These are phyloP conservation scores for Thamnophis sirtalis DNA, from an alignment of 2,113 vertebrate genomes.

Conservation along the genomic window DNA sequence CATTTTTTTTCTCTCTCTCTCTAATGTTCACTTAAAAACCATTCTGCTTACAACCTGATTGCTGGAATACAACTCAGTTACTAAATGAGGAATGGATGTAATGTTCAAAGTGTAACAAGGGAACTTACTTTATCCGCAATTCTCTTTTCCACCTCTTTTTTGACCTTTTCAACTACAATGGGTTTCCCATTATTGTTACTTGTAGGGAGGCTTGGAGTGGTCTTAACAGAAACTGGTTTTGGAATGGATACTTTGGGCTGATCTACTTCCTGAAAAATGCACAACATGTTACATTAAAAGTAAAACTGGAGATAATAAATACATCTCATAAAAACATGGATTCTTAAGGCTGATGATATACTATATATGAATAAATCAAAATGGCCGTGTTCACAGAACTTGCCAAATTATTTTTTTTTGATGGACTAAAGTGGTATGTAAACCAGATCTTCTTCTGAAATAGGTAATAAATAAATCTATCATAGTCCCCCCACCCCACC, in stretches of 20 bases:
- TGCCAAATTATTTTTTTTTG: background rate
- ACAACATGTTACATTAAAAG: background rate
- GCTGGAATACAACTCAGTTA: background rate
- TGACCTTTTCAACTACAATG: slow-evolving; percentile 81
- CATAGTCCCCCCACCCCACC: background rate
- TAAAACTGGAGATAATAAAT: background rate
- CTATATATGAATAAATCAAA: background rate
- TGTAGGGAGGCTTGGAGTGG: slow-evolving; percentile 74
- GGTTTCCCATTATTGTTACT: slow-evolving; percentile 83
- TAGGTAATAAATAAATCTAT: background rate
- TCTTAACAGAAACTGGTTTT: slow-evolving; percentile 82
- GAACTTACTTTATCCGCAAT: slow-evolving; percentile 85
- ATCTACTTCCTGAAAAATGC: slow-evolving; percentile 80
- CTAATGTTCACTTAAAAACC: background rate
- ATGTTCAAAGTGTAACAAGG: background rate
- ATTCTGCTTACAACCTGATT: background rate
- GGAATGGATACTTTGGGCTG: slow-evolving; percentile 80
- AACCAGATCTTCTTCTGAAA: background rate
- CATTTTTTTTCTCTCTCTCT: background rate
- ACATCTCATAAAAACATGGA: background rate
- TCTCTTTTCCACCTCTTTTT: slow-evolving; percentile 91
- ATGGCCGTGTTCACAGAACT: background rate
- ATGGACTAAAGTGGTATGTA: background rate
- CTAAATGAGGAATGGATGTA: background rate
- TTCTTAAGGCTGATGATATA: background rate